Evolutionary conservation across 1,140 invertebrate species (phyloP), one percentile per base, ranked within the genome.

Genomic region (Choristoneura fumiferana): DNA sequence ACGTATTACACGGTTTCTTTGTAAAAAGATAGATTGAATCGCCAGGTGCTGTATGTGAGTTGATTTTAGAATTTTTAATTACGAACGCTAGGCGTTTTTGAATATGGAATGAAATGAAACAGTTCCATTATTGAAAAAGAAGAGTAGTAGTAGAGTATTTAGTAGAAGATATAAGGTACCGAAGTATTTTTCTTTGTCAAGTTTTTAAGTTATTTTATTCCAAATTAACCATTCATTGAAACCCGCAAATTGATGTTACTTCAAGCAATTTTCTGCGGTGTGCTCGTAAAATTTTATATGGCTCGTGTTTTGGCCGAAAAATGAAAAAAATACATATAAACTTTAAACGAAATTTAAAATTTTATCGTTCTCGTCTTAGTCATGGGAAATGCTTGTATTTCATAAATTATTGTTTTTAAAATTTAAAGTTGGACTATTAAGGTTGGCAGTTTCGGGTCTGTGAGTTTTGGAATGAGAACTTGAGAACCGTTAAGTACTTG

Each of bases 1-100:
- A 65, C 55, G 56, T 58, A 63, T 62, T 57, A 40, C 43, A 49
- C 43, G 35, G 54, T 54, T 34, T 53, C 18, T 61, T 39, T 49
- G 43, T 49, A 10, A 29, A 49, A 49, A 49, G 40, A 40, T 22
- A 49, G 40, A 40, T 22, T 18, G 40, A 33, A 49, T 5, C n/a
- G 1, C 43, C 43, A 49, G 43, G 43, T 49, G 40, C 22, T 43
- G 29, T 49, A 29, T 6, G 22, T 6, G 22, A 29, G 22, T 49
- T 49, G 43, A 49, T 29, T 49, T 49, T 29, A 22, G 43, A 49
- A 49, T 22, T 49, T 33, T 49, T 29, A 49, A 49, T 49, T 49
- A 49, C 22, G 43, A 49, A 49, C 22, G n/a, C n/a, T n/a, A n/a
- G n/a, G n/a, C n/a, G 10, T 33, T 10, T 29, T 49, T 33, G 14